phyloP scores from a whole-genome alignment of 2,797 vertebrate species.

The Chelmon rostratus region DNA sequence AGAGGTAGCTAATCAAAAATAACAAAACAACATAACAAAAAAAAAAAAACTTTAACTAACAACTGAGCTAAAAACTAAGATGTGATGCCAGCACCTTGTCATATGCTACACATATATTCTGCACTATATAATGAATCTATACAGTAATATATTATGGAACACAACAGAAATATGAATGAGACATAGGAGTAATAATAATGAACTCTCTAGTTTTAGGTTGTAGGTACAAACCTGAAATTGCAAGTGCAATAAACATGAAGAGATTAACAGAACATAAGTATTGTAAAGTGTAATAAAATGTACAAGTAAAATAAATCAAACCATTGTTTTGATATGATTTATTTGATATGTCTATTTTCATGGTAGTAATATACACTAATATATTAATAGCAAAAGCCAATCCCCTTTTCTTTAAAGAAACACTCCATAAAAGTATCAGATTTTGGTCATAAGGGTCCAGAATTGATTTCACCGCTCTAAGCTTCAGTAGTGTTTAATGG shows the following conservation, averaged over 20 bases:
- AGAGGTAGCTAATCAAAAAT: neutral
- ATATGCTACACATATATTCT: neutral
- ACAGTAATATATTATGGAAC: neutral
- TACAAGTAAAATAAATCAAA: too few species aligned
- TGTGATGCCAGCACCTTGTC: too few species aligned
- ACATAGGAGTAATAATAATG: neutral
- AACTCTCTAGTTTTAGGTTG: too few species aligned
- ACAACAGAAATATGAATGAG: too few species aligned
- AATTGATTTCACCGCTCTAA: neutral
- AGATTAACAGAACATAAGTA: neutral
- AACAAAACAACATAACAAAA: neutral
- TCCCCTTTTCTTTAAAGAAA: too few species aligned
- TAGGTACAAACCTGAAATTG: neutral
- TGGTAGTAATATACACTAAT: too few species aligned
- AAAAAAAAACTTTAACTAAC: too few species aligned
- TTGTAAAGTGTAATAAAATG: neutral
- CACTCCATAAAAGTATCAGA: too few species aligned
- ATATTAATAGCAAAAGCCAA: too few species aligned
- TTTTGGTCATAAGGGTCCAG: neutral
- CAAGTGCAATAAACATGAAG: neutral
- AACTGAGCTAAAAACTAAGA: neutral
- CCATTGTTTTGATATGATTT: too few species aligned
- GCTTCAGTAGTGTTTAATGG: too few species aligned
- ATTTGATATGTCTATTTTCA: too few species aligned
- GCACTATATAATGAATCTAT: neutral